Percentiles rank a stretch among this genome's conserved stretches.
phyloP scores from a whole-genome alignment of 1,140 invertebrate species.

The Ericerus pela region DNA sequence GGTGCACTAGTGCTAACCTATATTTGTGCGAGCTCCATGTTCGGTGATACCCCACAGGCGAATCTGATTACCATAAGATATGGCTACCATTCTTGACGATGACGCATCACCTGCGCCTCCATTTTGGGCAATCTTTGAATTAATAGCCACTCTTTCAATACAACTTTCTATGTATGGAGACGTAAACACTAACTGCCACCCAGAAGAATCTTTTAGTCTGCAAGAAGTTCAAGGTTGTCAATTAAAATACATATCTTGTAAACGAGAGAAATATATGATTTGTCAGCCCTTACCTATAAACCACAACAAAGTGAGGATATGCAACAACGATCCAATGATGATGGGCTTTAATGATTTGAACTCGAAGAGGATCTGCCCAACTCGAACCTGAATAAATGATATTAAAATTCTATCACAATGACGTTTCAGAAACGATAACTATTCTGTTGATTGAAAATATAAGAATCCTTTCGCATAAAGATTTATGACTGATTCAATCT shows the following conservation, averaged over 20 bases:
- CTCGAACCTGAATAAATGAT: slow-evolving; percentile 36
- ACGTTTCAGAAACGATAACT: not conserved
- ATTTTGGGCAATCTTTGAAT: slow-evolving; percentile 69
- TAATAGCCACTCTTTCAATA: slow-evolving; percentile 85
- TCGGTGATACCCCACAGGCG: slow-evolving; percentile 79
- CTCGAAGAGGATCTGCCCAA: slow-evolving; percentile 71
- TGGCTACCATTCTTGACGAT: slow-evolving; percentile 69
- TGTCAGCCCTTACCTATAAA: slow-evolving; percentile 60
- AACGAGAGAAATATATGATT: not conserved
- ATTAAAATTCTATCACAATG: not conserved
- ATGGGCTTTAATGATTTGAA: slow-evolving; percentile 90
- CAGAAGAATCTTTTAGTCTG: slow-evolving; percentile 85
- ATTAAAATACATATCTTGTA: slow-evolving; percentile 9
- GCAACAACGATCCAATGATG: slow-evolving; percentile 96
- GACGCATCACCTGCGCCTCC: slow-evolving; percentile 33
- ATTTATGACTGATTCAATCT: too few species aligned
- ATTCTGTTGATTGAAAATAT: slow-evolving; percentile 1
- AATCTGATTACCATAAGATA: slow-evolving; percentile 71
- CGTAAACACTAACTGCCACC: slow-evolving; percentile 89
- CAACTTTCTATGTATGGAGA: slow-evolving; percentile 77
- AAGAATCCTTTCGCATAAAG: slow-evolving; percentile 2
- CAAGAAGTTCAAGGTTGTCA: slow-evolving; percentile 21
- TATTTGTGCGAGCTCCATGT: slow-evolving; percentile 55
- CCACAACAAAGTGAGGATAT: slow-evolving; percentile 88
- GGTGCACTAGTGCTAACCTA: slow-evolving; percentile 40